Conservation (phyloP, 2,113 vertebrate genomes). For the Colinus virginianus region DNA sequence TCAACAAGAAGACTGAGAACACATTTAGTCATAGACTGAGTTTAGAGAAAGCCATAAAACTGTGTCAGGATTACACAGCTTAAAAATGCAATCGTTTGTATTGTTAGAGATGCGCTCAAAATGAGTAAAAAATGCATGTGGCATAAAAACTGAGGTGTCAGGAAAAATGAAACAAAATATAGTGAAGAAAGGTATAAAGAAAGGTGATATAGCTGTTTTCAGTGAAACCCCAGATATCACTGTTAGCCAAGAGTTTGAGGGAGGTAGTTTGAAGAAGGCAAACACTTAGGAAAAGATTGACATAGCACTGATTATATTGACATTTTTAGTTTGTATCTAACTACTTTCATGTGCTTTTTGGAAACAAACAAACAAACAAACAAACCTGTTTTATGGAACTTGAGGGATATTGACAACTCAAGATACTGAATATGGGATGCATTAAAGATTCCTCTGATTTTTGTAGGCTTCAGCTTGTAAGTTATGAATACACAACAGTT, state of each 20-base stretch:
- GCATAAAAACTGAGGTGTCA: not conserved
- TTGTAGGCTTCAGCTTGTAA: not conserved
- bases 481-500: not conserved
- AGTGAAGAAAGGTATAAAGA: not conserved
- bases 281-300: not conserved
- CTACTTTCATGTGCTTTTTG: not conserved
- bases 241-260: not conserved
- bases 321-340: not conserved
- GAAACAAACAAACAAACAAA: not conserved
- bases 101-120: not conserved
- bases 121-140: not conserved
- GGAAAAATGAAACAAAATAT: not conserved
- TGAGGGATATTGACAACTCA: not conserved
- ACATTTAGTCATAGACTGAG: not conserved
- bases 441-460: not conserved
- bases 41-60: constrained; percentile 9
- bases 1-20: constrained; percentile 12
- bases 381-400: not conserved
- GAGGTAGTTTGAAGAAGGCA: not conserved
- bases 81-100: not conserved
- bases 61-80: not conserved
- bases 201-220: not conserved
- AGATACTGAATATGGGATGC: not conserved
- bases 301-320: not conserved
- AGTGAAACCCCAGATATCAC: not conserved